Conservation (phyloP, 1,140 invertebrate species). For the Trichomalopsis sarcophagae region DNA sequence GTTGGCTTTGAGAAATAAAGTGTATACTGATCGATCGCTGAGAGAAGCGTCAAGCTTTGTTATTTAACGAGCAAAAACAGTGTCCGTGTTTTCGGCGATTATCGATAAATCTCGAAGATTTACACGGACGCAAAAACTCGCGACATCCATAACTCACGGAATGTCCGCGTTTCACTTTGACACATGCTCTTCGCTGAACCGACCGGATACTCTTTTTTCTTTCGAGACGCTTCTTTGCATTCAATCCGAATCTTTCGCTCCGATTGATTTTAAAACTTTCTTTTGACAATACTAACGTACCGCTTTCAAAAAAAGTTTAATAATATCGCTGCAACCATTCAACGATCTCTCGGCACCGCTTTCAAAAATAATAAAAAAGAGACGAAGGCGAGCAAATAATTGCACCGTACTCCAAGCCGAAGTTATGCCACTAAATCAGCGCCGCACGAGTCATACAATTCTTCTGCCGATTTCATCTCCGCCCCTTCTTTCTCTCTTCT, state of each 20-base stretch:
- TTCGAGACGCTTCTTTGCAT: not conserved
- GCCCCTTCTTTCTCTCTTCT: not conserved
- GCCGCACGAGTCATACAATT: not conserved
- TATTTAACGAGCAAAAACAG: not conserved
- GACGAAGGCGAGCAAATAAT: not conserved
- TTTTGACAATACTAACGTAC: not conserved
- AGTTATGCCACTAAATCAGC: not conserved
- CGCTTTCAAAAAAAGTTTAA: no score
- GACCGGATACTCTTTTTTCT: not conserved
- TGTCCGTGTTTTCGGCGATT: not conserved
- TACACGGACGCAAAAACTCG: not conserved
- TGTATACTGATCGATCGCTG: no score
- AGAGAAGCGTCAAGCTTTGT: not conserved
- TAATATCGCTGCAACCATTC: no score
- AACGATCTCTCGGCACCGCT: not conserved
- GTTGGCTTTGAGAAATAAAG: no score
- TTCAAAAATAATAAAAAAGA: not conserved
- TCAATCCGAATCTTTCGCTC: not conserved
- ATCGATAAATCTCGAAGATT: not conserved
- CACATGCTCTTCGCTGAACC: not conserved
- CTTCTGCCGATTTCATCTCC: slow-evolving; percentile 1
- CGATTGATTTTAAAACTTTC: not conserved
- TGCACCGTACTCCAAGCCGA: not conserved
- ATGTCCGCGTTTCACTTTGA: not conserved
- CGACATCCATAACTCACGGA: not conserved